Conservation (phyloP, 1,140 invertebrate genomes). For the Ephestia elutella region DNA sequence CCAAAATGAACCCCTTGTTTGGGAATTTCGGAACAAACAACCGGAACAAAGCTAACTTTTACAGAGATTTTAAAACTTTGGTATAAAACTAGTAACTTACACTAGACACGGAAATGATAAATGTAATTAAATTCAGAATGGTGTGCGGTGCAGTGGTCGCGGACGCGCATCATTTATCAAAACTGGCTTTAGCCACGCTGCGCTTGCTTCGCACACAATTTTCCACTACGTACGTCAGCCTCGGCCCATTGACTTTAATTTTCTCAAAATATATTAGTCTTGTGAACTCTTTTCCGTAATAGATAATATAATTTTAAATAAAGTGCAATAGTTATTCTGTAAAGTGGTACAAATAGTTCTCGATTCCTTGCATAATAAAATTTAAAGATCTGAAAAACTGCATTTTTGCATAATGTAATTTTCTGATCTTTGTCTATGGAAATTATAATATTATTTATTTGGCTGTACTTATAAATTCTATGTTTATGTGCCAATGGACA, state of each 20-base stretch:
- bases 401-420: too few relatives aligned
- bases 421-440: too few relatives aligned
- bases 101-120: neutral
- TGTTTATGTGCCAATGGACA: too few relatives aligned
- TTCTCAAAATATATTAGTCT: neutral
- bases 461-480: too few relatives aligned
- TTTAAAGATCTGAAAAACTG: too few relatives aligned
- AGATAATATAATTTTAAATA: constrained; percentile 5
- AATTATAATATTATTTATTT: too few relatives aligned
- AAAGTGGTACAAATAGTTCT: neutral
- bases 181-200: neutral
- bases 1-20: too few relatives aligned
- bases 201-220: constrained; percentile 6
- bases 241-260: constrained; percentile 1
- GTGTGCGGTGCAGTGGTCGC: neutral
- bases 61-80: too few relatives aligned
- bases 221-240: constrained; percentile 6
- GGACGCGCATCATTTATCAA: neutral
- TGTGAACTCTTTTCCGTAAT: neutral
- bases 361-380: too few relatives aligned
- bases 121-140: neutral
- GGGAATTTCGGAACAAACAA: too few relatives aligned
- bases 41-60: too few relatives aligned
- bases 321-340: neutral
- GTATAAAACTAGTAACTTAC: too few relatives aligned